phyloP scores from a whole-genome alignment of 2,113 vertebrate genomes.

The Phyllostomus discolor region DNA sequence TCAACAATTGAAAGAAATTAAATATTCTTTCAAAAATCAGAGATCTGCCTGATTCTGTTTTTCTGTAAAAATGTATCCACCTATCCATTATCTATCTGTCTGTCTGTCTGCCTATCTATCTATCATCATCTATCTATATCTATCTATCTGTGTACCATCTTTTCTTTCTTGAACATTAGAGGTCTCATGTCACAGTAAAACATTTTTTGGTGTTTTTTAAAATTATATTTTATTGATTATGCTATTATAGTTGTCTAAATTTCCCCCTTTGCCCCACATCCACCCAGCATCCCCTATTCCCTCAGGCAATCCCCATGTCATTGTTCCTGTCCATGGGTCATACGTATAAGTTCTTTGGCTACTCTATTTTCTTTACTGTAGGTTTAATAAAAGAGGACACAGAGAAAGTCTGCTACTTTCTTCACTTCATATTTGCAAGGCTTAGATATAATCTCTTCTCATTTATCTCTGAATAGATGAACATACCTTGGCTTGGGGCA shows the following conservation, averaged over 20 bases:
- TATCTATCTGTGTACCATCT: not conserved
- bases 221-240: too few relatives aligned
- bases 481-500: not conserved
- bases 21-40: not conserved
- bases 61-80: not conserved
- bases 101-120: not conserved
- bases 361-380: too few relatives aligned
- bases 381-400: not conserved
- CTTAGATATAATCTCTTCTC: not conserved
- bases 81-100: not conserved
- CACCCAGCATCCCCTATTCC: too few relatives aligned
- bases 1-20: not conserved
- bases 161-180: not conserved
- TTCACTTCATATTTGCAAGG: not conserved
- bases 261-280: too few relatives aligned
- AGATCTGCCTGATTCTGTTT: not conserved
- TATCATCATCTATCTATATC: not conserved
- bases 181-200: not conserved
- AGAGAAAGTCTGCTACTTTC: not conserved
- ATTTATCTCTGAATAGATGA: not conserved
- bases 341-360: too few relatives aligned
- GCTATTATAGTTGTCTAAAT: too few relatives aligned
- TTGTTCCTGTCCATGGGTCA: too few relatives aligned
- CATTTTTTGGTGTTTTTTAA: not conserved
- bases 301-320: too few relatives aligned